Conservation (phyloP, 2,113 vertebrate genomes). For the Marmota flaviventris region DNA sequence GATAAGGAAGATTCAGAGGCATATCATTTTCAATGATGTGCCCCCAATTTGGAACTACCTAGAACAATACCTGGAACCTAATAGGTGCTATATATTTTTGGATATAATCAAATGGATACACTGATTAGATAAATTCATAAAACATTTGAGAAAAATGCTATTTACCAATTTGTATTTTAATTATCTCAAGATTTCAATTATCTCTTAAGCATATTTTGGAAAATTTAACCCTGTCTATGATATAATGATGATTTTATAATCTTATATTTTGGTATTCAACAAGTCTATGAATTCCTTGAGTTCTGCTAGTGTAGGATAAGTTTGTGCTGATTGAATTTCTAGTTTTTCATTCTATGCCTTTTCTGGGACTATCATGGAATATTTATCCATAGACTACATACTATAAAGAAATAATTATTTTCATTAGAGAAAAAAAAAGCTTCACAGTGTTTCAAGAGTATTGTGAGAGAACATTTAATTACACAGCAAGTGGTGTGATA, state of each 20-base stretch:
- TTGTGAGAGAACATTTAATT: constrained; percentile 71
- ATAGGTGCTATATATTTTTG: background rate
- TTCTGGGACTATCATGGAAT: background rate
- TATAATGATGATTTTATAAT: background rate
- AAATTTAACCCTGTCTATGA: background rate
- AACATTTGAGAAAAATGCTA: background rate
- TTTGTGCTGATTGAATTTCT: background rate
- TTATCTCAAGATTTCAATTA: background rate
- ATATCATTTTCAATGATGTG: background rate
- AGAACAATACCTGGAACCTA: background rate
- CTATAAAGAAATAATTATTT: constrained; percentile 56
- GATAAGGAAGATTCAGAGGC: background rate
- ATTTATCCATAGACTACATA: background rate
- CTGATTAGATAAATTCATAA: background rate
- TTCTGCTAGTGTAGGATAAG: background rate
- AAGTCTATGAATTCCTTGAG: background rate
- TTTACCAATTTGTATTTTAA: background rate
- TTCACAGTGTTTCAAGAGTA: constrained; percentile 9
- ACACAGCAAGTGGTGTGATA: constrained; percentile 28
- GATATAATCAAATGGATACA: too few relatives aligned
- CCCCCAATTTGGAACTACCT: background rate
- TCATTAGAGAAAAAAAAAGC: constrained; percentile 31
- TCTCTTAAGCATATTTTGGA: background rate
- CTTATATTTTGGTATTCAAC: background rate
- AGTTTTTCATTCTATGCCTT: background rate